These are phyloP conservation scores for Denticeps clupeoides DNA, from an alignment of 2,797 vertebrate species.

Conservation along the genomic window DNA sequence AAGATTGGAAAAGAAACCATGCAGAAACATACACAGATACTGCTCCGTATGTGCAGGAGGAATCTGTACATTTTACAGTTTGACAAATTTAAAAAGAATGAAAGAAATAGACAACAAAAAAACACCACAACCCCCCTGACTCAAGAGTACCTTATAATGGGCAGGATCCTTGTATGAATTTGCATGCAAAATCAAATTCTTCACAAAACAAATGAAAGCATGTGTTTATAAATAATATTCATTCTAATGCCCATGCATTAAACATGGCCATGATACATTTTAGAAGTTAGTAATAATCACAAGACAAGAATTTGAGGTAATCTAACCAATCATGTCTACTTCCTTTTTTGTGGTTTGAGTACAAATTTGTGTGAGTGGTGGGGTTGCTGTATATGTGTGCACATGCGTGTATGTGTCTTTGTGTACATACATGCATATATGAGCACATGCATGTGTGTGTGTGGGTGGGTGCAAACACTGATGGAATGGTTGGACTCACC, in stretches of 20 bases:
- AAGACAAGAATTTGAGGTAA: too few relatives aligned
- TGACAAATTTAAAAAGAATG: too few relatives aligned
- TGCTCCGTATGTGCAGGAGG: not conserved
- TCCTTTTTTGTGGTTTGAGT: too few relatives aligned
- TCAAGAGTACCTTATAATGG: constrained; percentile 66
- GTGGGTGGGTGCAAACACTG: too few relatives aligned
- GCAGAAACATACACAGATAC: not conserved
- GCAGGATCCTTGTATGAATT: constrained; percentile 69
- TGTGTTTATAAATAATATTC: constrained; percentile 9
- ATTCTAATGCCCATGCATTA: not conserved
- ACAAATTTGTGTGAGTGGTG: too few relatives aligned
- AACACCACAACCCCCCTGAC: constrained; percentile 14
- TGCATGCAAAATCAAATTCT: constrained; percentile 81
- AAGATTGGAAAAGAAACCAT: not conserved
- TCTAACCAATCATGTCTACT: too few relatives aligned
- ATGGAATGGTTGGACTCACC: constrained; percentile 48
- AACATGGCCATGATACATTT: not conserved
- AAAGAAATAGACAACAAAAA: constrained; percentile 1
- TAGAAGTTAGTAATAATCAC: too few relatives aligned
- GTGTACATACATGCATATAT: too few relatives aligned
- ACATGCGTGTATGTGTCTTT: too few relatives aligned
- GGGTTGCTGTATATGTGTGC: too few relatives aligned
- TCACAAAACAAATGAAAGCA: constrained; percentile 53
- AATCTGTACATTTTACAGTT: too few relatives aligned
- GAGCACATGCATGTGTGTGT: too few relatives aligned